Base-by-base conservation (phyloP, 2,888 invertebrate genomes). In the Netelia melanura region DNA sequence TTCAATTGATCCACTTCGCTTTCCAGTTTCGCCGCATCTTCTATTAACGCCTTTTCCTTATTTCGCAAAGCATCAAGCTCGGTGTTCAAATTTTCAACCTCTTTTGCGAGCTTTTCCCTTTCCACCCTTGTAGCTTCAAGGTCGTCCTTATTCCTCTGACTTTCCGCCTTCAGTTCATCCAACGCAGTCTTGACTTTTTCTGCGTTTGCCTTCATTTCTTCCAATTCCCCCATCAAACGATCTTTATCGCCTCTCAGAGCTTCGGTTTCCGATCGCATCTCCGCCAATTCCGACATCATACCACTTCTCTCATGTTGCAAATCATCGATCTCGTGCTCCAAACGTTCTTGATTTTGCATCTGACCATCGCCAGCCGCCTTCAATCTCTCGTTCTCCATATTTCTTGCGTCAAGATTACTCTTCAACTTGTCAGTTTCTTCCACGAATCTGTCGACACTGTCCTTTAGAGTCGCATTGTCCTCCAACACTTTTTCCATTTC, bases 401-500 rank as follows among this genome's bases (percentile, higher is more conserved):
- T 86, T 70, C 44, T 81, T 0, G 78, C 81, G 2, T 86, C 86
- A 21, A 65, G 78, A 3, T 88, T 85, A 11, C 14, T 80, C 75
- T 30, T 86, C 43, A 83, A 11, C 30, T 67, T 71, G 0, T 38
- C 77, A 25, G 79, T 82, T 62, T 83, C 83, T 61, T 86, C 70
- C 25, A 76, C 25, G 8, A 84, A 64, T 17, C 74, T 75, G 10
- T 85, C 71, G 3, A 80, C 43, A 25, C 74, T 82, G 1, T 85
- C 84, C 64, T 84, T 80, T 21, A 88, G 62, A 21, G 62, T 84
- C 25, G 85, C 56, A 68, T 87, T 88, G n/a, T 85, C 84, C 58
- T 21, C 70, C 30, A 82, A 10, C 17, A 81, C 14, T 54, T 81
- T 85, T 43, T 85, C 81, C 74, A 81, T 65, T 44, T 88, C 87